Conservation (phyloP, 2,113 vertebrate species). For the Prunella fulvescens region DNA sequence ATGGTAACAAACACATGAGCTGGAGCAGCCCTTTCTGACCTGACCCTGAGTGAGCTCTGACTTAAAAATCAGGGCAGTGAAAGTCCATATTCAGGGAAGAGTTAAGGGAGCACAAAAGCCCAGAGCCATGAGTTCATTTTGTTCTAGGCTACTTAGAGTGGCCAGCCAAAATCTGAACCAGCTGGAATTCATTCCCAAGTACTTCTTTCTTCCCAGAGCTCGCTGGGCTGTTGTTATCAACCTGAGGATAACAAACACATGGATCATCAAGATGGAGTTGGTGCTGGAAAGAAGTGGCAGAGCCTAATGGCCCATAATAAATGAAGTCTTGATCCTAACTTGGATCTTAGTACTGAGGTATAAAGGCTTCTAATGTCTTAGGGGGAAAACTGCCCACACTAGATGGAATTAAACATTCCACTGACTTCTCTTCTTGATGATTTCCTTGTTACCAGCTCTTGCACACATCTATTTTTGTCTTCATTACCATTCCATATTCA, state of each 20-base stretch:
- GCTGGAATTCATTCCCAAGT: background rate
- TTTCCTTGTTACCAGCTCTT: background rate
- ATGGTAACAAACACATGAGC: background rate
- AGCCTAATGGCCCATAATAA: background rate
- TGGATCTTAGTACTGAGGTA: background rate
- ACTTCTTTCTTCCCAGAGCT: background rate
- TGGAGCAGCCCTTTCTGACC: background rate
- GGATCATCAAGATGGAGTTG: background rate
- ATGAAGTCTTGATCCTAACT: background rate
- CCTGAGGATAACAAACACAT: background rate
- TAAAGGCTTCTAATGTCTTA: background rate
- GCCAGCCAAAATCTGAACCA: background rate
- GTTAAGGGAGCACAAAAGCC: background rate
- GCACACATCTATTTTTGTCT: background rate
- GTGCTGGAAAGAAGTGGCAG: background rate
- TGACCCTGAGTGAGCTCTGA: background rate
- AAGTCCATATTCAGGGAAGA: background rate
- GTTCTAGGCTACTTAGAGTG: conserved; percentile 3
- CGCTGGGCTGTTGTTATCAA: background rate
- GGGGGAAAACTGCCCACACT: background rate
- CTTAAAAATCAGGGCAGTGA: background rate
- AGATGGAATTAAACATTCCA: background rate
- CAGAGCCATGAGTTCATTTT: conserved; percentile 2
- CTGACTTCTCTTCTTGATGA: background rate
- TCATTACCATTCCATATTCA: background rate